Evolutionary conservation across 2,888 invertebrate species (phyloP), one percentile per base, ranked within the genome.

Genomic region (Phorcus lineatus): DNA sequence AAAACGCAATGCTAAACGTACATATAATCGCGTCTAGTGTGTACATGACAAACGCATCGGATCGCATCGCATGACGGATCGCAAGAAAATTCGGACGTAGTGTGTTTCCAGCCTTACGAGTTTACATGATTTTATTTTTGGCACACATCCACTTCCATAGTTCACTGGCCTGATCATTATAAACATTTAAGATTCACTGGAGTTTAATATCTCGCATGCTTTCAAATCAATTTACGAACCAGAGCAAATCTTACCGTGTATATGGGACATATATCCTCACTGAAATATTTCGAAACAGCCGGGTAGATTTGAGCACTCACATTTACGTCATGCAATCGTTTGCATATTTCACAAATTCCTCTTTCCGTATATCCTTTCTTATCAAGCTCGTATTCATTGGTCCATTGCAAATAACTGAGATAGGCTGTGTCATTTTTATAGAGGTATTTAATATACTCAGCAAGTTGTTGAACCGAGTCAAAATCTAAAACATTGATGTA

Each of bases 231-330:
- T 47, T 47, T 47, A 47, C 47, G 1, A 47, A 13, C 4, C 11
- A 6, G 11, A 47, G 1, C 11, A 11, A 7, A 7, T 47, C 7
- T 47, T 47, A 47, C 47, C 47, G 47, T 47, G 47, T 80, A 84
- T 62, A 79, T 80, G 6, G 82, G 82, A 47, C 84, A 84, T 0
- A 52, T 57, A 28, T 83, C 84, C 28, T 84, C 74, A 66, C 80
- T 66, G 22, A 83, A 47, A 82, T 83, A 84, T 16, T 80, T 82
- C 17, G 79, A 52, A 1, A 84, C 70, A 40, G 83, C 83, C 0
- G 62, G 70, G 70, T 84, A 84, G 11, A 78, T 74, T 40, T 84
- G 84, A 0, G 81, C 79, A 13, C 81, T 82, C 17, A 67, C 55
- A 13, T 40, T 55, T 19, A 31, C 19, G 22, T 80, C 74, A 31